Conservation (phyloP, 2,113 vertebrate species). For the Phylloscopus trochilus region DNA sequence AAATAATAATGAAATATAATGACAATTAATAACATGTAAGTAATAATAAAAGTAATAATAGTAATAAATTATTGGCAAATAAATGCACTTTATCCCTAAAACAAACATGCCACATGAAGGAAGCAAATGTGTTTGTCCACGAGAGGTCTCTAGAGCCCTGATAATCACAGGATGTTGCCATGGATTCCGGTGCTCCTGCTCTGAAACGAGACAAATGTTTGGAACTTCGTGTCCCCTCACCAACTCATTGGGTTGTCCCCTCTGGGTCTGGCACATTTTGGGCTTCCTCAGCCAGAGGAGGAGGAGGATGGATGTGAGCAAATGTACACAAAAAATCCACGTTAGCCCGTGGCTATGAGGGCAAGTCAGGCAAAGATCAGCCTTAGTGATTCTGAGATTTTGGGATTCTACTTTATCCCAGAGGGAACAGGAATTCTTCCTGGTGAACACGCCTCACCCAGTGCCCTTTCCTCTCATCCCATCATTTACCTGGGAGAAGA, state of each 20-base stretch:
- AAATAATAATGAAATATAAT: neutral
- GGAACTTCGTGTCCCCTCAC: neutral
- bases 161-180: neutral
- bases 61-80: neutral
- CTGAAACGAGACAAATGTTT: neutral
- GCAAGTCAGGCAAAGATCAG: neutral
- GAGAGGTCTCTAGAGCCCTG: conserved; percentile 62
- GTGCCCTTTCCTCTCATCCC: neutral
- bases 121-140: conserved; percentile 45
- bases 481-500: neutral
- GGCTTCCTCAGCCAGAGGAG: neutral
- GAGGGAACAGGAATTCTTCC: neutral
- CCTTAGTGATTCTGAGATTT: neutral
- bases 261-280: neutral
- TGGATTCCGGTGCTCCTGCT: neutral
- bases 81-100: neutral
- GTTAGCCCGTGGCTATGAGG: fast-evolving
- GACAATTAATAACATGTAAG: neutral
- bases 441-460: neutral
- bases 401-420: neutral
- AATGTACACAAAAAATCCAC: neutral
- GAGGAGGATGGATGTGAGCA: neutral
- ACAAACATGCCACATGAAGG: neutral
- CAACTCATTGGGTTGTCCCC: fast-evolving
- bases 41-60: no score